Percentiles rank a stretch among this genome's conserved stretches.
Evolutionary conservation across 2,888 invertebrate genomes (phyloP).

Genomic region (Nomada ruficornis): DNA sequence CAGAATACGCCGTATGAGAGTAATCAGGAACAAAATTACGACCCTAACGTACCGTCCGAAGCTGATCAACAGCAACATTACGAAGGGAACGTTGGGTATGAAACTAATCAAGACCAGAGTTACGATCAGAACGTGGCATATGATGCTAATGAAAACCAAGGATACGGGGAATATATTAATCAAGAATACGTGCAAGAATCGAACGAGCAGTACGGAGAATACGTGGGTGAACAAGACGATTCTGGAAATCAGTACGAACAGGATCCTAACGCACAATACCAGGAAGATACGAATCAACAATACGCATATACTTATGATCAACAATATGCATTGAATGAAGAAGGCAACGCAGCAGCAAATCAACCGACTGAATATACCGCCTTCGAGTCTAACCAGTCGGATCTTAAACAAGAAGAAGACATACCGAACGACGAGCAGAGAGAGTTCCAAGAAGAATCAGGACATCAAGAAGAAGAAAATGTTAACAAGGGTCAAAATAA

Average conservation of each 20-base stretch:
- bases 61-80: too few relatives aligned
- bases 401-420: constrained; percentile 36
- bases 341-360: constrained; percentile 54
- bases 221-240: constrained; percentile 40
- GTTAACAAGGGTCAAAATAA: neutral
- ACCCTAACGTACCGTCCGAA: neutral
- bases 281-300: constrained; percentile 53
- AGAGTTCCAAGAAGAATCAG: constrained; percentile 14
- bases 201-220: constrained; percentile 35
- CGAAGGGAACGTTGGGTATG: constrained; percentile 13
- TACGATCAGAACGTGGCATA: constrained; percentile 47
- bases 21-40: constrained; percentile 12
- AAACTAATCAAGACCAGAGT: neutral
- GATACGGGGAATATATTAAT: constrained; percentile 33
- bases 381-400: constrained; percentile 44
- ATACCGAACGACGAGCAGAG: constrained; percentile 11
- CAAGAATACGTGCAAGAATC: constrained; percentile 40
- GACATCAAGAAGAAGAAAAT: constrained; percentile 9
- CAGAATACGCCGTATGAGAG: constrained; percentile 35
- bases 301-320: constrained; percentile 48
- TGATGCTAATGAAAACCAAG: constrained; percentile 31
- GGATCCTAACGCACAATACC: constrained; percentile 57
- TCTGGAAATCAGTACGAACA: constrained; percentile 39
- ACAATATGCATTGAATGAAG: constrained; percentile 51
- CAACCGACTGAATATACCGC: constrained; percentile 55